A percentile compares a stretch with the other conserved stretches of the same genome.
phyloP scores from a whole-genome alignment of 2,888 invertebrate genomes.

The Aphelenchoides bicaudatus region DNA sequence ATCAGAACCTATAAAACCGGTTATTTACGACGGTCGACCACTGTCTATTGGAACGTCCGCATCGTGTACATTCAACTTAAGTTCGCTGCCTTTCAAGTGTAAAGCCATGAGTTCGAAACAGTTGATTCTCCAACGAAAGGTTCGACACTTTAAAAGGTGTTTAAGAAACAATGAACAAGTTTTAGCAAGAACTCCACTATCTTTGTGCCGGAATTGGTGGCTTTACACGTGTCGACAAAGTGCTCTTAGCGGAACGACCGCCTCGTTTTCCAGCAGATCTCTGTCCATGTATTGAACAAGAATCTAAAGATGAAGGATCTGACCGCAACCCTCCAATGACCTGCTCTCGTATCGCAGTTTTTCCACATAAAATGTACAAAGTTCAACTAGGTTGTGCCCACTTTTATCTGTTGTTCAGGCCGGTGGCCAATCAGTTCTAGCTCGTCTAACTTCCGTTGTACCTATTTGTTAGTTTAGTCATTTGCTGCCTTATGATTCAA shows the following conservation, averaged over 20 bases:
- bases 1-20: neutral
- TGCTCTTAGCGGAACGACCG: neutral
- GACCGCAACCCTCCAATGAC: no score
- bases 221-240: neutral
- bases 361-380: neutral
- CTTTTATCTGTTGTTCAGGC: conserved; percentile 7
- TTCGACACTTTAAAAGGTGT: no score
- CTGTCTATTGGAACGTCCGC: conserved; percentile 6
- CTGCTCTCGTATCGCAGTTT: neutral
- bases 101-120: neutral
- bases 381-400: conserved; percentile 6
- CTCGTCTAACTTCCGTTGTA: no score
- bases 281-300: neutral
- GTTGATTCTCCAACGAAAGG: no score
- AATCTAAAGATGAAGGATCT: neutral
- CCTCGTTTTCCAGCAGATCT: neutral
- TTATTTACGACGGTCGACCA: conserved; percentile 2
- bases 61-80: neutral
- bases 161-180: neutral
- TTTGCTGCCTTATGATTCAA: no score
- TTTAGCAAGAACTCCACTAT: conserved; percentile 9
- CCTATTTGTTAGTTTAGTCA: no score
- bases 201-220: no score
- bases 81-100: neutral
- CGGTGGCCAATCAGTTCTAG: no score